A percentile compares a stretch with the other conserved stretches of the same genome.
These are phyloP conservation scores for Aethina tumida DNA, from an alignment of 1,140 invertebrate genomes.

Conservation along the genomic window DNA sequence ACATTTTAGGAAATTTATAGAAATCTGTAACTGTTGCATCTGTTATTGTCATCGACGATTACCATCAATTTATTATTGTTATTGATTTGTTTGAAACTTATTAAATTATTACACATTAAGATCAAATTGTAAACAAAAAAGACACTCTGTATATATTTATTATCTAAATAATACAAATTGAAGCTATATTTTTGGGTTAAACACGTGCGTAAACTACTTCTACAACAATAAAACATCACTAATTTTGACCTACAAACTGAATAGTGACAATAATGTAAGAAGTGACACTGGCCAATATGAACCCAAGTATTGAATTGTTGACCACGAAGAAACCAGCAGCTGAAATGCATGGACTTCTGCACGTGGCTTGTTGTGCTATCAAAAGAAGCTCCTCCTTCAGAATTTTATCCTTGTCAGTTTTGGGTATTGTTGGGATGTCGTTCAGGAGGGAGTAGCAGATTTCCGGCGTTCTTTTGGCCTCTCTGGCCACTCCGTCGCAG, in stretches of 20 bases:
- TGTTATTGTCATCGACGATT: no score
- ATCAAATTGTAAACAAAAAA: no score
- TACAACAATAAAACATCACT: no score
- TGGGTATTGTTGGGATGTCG: conserved; percentile 9
- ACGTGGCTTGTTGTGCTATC: conserved; percentile 11
- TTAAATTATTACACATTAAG: no score
- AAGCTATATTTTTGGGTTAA: no score
- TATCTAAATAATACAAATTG: no score
- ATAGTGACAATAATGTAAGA: conserved; percentile 23
- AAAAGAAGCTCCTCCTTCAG: conserved; percentile 16
- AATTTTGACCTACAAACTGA: conserved; percentile 16
- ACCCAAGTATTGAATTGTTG: conserved; percentile 17
- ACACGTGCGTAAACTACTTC: no score
- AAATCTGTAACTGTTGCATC: no score
- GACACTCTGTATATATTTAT: no score
- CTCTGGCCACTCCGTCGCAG: conserved; percentile 11
- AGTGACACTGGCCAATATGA: conserved; percentile 17
- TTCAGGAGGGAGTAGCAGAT: conserved; percentile 17
- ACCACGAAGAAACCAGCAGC: conserved; percentile 23
- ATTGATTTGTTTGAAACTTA: no score
- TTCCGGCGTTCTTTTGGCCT: conserved; percentile 12
- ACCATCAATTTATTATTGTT: no score
- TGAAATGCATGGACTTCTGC: conserved; percentile 12
- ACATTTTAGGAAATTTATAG: no score
- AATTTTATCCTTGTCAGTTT: conserved; percentile 3